Conservation (phyloP, 2,797 vertebrate genomes). For the Arctocebus calabarensis region DNA sequence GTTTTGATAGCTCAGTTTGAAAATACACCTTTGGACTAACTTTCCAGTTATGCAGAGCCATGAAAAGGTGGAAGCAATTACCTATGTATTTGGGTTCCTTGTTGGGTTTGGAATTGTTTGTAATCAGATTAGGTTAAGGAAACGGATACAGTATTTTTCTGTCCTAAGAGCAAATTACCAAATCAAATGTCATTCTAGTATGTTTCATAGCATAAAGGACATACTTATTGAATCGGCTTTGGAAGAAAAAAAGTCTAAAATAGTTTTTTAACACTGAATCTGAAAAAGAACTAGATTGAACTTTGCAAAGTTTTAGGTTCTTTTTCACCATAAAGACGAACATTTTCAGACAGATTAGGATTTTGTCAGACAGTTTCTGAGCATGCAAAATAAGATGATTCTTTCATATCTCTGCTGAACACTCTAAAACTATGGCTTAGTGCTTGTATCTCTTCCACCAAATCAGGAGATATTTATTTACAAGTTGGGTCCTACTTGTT, state of each 20-base stretch:
- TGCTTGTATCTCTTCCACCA: background rate
- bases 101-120: background rate
- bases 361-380: background rate
- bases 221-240: background rate
- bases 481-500: background rate
- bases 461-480: background rate
- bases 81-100: background rate
- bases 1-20: background rate
- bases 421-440: background rate
- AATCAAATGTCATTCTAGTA: background rate
- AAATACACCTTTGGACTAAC: background rate
- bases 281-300: background rate
- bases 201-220: background rate
- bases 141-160: background rate
- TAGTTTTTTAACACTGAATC: background rate
- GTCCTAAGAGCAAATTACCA: background rate
- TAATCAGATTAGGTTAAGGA: conserved; percentile 23
- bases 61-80: background rate
- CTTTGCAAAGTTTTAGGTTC: background rate
- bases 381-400: background rate
- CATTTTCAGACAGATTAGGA: background rate
- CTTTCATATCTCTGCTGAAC: conserved; percentile 24
- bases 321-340: background rate
- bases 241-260: background rate
- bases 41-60: background rate